These are phyloP conservation scores for Planococcus citri DNA, from an alignment of 1,140 invertebrate genomes.

Conservation along the genomic window DNA sequence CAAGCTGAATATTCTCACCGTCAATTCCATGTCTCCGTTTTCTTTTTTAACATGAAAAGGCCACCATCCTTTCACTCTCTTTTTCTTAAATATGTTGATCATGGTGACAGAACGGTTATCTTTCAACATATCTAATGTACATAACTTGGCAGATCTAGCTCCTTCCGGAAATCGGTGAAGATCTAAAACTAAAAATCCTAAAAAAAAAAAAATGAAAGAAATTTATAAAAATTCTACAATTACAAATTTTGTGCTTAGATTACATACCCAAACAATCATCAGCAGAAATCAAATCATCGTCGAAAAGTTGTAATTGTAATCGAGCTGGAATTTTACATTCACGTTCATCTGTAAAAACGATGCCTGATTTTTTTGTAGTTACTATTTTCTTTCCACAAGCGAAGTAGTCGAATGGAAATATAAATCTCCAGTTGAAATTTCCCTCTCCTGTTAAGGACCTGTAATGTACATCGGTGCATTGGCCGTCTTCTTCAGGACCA, in stretches of 20 bases:
- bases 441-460: conserved; percentile 81
- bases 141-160: conserved; percentile 66
- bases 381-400: conserved; percentile 84
- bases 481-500: conserved; percentile 73
- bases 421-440: conserved; percentile 87
- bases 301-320: conserved; percentile 77
- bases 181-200: conserved; percentile 64
- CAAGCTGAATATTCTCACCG: no score
- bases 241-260: not conserved
- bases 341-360: conserved; percentile 81
- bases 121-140: conserved; percentile 70
- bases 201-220: no score
- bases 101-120: conserved; percentile 68
- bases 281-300: conserved; percentile 79
- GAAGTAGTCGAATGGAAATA: conserved; percentile 81
- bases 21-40: conserved; percentile 76
- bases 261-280: conserved; percentile 76
- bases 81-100: conserved; percentile 83
- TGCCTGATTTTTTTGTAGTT: conserved; percentile 70
- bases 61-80: conserved; percentile 86
- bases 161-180: conserved; percentile 67
- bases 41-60: conserved; percentile 79
- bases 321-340: conserved; percentile 78
- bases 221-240: no score
- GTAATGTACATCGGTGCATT: conserved; percentile 77